Evolutionary conservation across 1,140 invertebrate species (phyloP).

Genomic region (Lycorma delicatula): DNA sequence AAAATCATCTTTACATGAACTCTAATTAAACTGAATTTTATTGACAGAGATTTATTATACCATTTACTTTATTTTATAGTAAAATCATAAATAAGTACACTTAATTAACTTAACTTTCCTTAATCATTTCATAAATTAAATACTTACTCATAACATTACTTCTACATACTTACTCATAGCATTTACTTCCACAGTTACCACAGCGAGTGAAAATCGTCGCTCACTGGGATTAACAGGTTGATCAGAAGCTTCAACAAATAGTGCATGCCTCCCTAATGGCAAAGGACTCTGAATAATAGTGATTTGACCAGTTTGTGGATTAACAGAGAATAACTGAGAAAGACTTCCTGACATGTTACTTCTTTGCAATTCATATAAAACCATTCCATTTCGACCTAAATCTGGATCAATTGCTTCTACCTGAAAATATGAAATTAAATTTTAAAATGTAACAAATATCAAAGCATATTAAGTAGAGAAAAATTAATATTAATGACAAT

Average conservation of each 20-base stretch:
- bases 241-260: constrained; percentile 75
- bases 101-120: no score
- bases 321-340: constrained; percentile 59
- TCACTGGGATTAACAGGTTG: constrained; percentile 73
- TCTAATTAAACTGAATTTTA: no score
- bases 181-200: constrained; percentile 64
- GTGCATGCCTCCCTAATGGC: constrained; percentile 56
- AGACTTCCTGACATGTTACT: constrained; percentile 48
- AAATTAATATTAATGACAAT: no score
- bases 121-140: no score
- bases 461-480: no score
- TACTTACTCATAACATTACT: no score
- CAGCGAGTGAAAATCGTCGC: constrained; percentile 67
- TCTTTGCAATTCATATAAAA: constrained; percentile 66
- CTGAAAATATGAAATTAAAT: no score
- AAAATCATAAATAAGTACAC: no score
- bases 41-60: no score
- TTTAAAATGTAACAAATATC: no score
- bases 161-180: constrained; percentile 37
- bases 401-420: constrained; percentile 73
- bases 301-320: constrained; percentile 59
- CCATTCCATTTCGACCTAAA: constrained; percentile 65
- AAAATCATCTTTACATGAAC: no score
- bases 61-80: no score
- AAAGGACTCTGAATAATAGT: constrained; percentile 57